Evolutionary conservation across 2,888 invertebrate species (phyloP), one percentile per base, ranked within the genome.

Genomic region (Platynereis dumerilii): DNA sequence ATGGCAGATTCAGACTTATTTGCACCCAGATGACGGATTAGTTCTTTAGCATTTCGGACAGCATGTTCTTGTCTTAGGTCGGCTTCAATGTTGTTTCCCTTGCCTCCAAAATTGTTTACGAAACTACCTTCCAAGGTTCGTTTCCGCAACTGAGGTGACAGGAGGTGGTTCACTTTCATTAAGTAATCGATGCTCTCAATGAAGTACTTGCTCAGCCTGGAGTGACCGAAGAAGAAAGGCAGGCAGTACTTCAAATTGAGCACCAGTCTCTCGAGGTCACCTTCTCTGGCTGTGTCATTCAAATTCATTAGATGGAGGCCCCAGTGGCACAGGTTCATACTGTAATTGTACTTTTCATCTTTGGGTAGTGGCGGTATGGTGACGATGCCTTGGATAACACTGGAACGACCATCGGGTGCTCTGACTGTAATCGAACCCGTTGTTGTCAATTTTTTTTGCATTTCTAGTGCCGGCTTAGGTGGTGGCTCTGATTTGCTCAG

Each of bases 241-340:
- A 60, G 22, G 52, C 26, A 45, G 28, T 27, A 17, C n/a, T 60
- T 60, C n/a, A 45, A 27, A 28, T 28, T 34, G 1, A 27, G 5
- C 3, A 60, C n/a, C 48, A 53, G 17, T 17, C 60, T 22, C 15
- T 48, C 52, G 5, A 27, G 2, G 24, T 60, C 60, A 20, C 52
- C 60, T 29, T 60, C 60, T 48, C 48, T 60, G 26, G 60, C 52
- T 1, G 53, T 60, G 52, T 60, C 60, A 52, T 60, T 26, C 60
- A 60, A 7, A 5, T 60, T 5, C 48, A 60, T 45, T 17, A 60
- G 52, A 2, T 60, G 60, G 26, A 60, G 48, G 1, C 24, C 39
- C 60, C 60, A 60, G 15, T 60, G 48, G 10, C 48, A 45, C 28
- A 60, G 5, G 24, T 60, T 60, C 7, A 3, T 24, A 20, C 2